Base-by-base conservation (phyloP, 64 coral and sea anemone genomes). In the Stichodactyla helianthus region DNA sequence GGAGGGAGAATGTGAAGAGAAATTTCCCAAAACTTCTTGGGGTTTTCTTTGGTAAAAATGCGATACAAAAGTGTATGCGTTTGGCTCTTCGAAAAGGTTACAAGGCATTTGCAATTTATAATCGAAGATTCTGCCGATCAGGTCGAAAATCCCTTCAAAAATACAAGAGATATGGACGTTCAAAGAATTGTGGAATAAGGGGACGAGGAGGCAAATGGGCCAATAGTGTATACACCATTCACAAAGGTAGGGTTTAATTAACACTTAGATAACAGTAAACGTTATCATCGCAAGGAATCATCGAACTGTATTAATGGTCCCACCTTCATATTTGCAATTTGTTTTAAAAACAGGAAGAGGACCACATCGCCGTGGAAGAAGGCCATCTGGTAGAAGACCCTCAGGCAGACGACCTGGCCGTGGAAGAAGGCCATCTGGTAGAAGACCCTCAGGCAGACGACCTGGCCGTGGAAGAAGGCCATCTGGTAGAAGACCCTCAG, bases 221-320 rank as follows among this genome's bases (percentile, higher is more conserved):
- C 51, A 81, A 81, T 20, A 81, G 52, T 54, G 78, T 81, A 6
- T 81, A 81, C 78, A 81, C 26, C 35, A 81, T 81, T 52, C 78
- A 28, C 50, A 81, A 81, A 81, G 78, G 78, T 81, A 28, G 53
- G 35, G 35, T 1, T 44, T 44, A 44, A 44, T 44, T 44, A 44
- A 44, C 35, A 44, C 1, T 44, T 44, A 44, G 35, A 44, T 44
- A 44, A 44, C 35, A 44, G 35, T 44, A 44, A 44, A 44, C 35
- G 1, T 44, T 44, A 44, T 44, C 35, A 44, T 44, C 35, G 1
- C 35, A 44, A 44, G 35, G 35, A 44, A 44, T 44, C 35, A 3
- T 2, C 4, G 35, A 1, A 44, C 35, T 44, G 4, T 44, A 44
- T 44, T 44, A 44, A 44, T 44, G 35, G 35, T 44, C 35, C 35